Base-by-base conservation (phyloP, 1,140 invertebrate genomes). In the Portunus trituberculatus region DNA sequence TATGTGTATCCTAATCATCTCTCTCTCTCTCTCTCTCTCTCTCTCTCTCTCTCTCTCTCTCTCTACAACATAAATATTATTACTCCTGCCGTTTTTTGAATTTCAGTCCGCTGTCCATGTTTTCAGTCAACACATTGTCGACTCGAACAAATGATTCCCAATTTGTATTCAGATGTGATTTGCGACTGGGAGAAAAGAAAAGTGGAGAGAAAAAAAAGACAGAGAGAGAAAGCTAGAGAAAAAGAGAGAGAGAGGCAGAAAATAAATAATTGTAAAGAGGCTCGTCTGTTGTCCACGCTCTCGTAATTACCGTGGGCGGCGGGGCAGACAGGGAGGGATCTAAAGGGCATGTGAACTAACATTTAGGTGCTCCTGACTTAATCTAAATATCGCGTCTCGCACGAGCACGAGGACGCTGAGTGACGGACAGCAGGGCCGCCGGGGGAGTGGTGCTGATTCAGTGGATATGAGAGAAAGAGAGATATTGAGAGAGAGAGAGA, bases 91-190 rank as follows among this genome's bases (percentile, higher is more conserved):
- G 12, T 91, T 91, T 89, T 91, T 46, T 48, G 31, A 91, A 91
- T 25, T 91, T 0, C 59, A 31, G 6, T 28, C 31, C 10, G 52
- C 52, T 16, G 90, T 76, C n/a, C 52, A 16, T 29, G 29, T 25
- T 46, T 90, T 46, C 45, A 31, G 39, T 87, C 83, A 52, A 86
- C 84, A 87, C 84, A 93, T 52, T 93, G 92, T 93, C 39, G 59
- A 93, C 82, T 76, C 67, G 86, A 93, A 93, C 92, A 93, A 93
- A 93, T 93, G 92, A 93, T 93, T 93, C 86, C 92, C 92, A 93
- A 93, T 93, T 87, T 93, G 92, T 93, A 93, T 93, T 93, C 92
- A 93, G 92, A 87, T 93, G 92, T 93, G 92, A 87, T 93, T 93
- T 86, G 45, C 28, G 84, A 93, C 84, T 87, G 92, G 52, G 86